Evolutionary conservation across 2,797 vertebrate species (phyloP).

Genomic region (Lemur catta): DNA sequence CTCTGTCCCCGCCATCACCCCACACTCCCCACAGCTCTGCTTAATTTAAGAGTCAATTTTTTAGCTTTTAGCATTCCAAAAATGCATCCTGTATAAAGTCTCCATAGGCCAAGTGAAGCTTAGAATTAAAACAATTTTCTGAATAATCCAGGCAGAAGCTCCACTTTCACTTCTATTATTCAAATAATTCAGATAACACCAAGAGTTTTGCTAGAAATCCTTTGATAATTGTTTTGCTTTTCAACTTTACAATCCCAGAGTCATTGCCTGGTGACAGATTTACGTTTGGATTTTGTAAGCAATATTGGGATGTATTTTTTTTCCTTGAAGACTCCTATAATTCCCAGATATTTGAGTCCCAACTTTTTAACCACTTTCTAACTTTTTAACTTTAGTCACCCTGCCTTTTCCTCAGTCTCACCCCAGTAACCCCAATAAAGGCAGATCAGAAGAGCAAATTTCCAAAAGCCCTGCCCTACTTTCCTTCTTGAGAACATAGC

Average conservation of each 20-base stretch:
- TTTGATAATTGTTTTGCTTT: slow-evolving; percentile 32
- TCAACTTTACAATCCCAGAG: not conserved
- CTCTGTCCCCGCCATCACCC: not conserved
- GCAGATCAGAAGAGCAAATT: not conserved
- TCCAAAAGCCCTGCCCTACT: not conserved
- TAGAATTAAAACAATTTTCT: slow-evolving; percentile 48
- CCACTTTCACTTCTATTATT: slow-evolving; percentile 48
- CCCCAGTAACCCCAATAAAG: not conserved
- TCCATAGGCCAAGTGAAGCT: not conserved
- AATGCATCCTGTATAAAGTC: not conserved
- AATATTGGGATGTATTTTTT: not conserved
- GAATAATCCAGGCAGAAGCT: slow-evolving; percentile 43
- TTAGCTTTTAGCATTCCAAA: slow-evolving; percentile 25
- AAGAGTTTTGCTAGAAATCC: slow-evolving; percentile 31
- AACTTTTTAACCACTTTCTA: not conserved
- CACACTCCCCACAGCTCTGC: not conserved
- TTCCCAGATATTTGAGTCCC: not conserved
- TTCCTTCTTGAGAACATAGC: not conserved
- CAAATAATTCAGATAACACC: slow-evolving; percentile 33
- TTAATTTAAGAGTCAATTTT: slow-evolving; percentile 5
- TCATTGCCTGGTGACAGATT: not conserved
- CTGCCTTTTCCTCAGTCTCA: not conserved
- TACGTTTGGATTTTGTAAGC: slow-evolving; percentile 44
- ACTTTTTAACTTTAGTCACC: slow-evolving; percentile 18
- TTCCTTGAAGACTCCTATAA: not conserved